Evolutionary conservation across 2,797 vertebrate species (phyloP).

Genomic region (Emydoidea blandingii): DNA sequence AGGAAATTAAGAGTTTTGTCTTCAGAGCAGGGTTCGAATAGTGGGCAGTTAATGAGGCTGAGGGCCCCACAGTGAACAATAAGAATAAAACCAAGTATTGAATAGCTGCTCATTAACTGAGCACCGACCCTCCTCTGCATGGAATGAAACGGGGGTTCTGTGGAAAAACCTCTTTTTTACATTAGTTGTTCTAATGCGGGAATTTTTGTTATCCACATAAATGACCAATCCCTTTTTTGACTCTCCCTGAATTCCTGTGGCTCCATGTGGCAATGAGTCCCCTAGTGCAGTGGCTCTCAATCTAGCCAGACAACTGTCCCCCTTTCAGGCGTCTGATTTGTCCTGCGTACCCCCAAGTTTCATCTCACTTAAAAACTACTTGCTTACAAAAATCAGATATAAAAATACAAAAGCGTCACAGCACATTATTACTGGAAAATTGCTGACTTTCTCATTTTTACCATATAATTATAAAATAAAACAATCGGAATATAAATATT

Average conservation of each 20-base stretch:
- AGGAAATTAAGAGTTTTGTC: conserved; percentile 56
- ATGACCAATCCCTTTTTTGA: neutral
- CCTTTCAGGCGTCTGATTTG: too few species aligned
- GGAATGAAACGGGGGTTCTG: neutral
- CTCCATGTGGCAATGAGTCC: neutral
- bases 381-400: too few species aligned
- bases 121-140: neutral
- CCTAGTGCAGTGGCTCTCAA: too few species aligned
- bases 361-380: too few species aligned
- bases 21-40: conserved; percentile 15
- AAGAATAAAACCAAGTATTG: neutral
- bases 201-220: neutral
- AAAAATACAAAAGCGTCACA: too few species aligned
- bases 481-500: too few species aligned
- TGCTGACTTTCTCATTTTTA: too few species aligned
- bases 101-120: conserved; percentile 19
- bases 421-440: too few species aligned
- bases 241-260: neutral
- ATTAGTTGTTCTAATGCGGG: neutral
- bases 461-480: too few species aligned
- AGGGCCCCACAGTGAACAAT: conserved; percentile 12
- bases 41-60: neutral
- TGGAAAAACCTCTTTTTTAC: neutral
- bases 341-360: too few species aligned
- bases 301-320: too few species aligned